Percentiles rank a stretch among this genome's conserved stretches.
Evolutionary conservation across 2,113 vertebrate genomes (phyloP).

Genomic region (Dicaeum eximium): DNA sequence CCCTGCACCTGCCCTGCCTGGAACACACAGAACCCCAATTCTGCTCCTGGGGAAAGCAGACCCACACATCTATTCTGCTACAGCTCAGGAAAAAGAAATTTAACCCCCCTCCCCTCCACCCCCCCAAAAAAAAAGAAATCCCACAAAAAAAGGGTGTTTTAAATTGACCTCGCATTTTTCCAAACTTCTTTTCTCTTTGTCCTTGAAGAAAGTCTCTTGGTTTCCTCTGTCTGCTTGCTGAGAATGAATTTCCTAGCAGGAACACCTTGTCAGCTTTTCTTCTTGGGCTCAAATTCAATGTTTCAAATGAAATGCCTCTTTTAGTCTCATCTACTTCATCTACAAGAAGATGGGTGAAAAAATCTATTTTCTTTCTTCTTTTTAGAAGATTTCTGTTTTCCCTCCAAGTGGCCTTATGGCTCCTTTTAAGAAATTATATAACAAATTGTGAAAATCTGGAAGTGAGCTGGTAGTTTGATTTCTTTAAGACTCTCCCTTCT

Average conservation of each 20-base stretch:
- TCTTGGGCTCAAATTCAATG: not conserved
- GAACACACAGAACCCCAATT: not conserved
- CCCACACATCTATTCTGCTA: not conserved
- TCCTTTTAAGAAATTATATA: constrained; percentile 60
- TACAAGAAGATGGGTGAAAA: constrained; percentile 11
- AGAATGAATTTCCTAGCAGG: constrained; percentile 1
- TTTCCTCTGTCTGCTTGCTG: constrained; percentile 25
- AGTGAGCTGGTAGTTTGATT: constrained; percentile 29
- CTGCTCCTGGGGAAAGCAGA: not conserved
- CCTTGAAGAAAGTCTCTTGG: constrained; percentile 26
- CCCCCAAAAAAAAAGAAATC: not conserved
- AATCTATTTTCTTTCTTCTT: constrained; percentile 48
- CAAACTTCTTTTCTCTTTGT: constrained; percentile 27
- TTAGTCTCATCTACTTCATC: constrained; percentile 41
- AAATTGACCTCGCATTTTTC: not conserved
- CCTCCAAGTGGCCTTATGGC: constrained; percentile 12
- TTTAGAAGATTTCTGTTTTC: constrained; percentile 3
- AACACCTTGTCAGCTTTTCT: constrained; percentile 35
- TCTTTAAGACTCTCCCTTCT: constrained; percentile 44
- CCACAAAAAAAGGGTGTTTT: not conserved
- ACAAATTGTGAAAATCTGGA: constrained; percentile 46
- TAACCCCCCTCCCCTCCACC: not conserved
- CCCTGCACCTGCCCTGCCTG: not conserved
- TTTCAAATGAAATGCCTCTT: constrained; percentile 56
- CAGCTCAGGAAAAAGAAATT: not conserved